Percentiles rank a stretch among this genome's conserved stretches.
Conservation (phyloP, 1,140 invertebrate genomes). For the Thaumetopoea pityocampa region DNA sequence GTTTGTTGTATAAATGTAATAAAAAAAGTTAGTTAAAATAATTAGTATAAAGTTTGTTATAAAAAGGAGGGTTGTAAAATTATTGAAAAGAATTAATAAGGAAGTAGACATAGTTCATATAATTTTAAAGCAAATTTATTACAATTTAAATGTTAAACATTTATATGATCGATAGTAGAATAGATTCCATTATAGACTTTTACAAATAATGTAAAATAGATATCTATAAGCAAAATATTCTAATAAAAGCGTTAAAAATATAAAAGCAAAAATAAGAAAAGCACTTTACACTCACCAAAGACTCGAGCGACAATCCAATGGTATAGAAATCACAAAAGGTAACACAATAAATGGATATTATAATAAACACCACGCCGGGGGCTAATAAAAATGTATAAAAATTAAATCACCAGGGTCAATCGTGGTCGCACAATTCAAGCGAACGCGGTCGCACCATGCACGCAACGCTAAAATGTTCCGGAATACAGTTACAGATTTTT, state of each 20-base stretch:
- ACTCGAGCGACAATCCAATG: conserved; percentile 61
- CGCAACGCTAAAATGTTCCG: conserved; percentile 22
- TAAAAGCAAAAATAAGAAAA: conserved; percentile 2
- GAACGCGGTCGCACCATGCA: conserved; percentile 40
- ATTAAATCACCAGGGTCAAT: conserved; percentile 65
- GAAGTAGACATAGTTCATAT: no score
- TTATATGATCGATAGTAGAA: no score
- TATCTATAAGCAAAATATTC: no score
- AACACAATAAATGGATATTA: conserved; percentile 40
- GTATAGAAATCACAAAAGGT: conserved; percentile 52
- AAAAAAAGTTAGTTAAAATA: no score
- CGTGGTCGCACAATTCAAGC: conserved; percentile 54
- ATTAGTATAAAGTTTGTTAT: no score
- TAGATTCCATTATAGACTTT: no score
- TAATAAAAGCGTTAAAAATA: not conserved
- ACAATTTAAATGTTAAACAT: no score
- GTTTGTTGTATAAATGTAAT: no score
- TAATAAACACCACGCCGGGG: conserved; percentile 45
- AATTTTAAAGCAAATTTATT: no score
- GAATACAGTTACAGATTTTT: conserved; percentile 45
- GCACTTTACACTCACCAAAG: conserved; percentile 44
- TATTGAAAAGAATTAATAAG: no score
- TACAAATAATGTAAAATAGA: no score
- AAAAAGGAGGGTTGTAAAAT: no score
- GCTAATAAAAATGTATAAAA: conserved; percentile 54